Percentiles rank a stretch among this genome's conserved stretches.
Evolutionary conservation across 2,888 invertebrate species (phyloP).

Genomic region (Tiliacea citrago): DNA sequence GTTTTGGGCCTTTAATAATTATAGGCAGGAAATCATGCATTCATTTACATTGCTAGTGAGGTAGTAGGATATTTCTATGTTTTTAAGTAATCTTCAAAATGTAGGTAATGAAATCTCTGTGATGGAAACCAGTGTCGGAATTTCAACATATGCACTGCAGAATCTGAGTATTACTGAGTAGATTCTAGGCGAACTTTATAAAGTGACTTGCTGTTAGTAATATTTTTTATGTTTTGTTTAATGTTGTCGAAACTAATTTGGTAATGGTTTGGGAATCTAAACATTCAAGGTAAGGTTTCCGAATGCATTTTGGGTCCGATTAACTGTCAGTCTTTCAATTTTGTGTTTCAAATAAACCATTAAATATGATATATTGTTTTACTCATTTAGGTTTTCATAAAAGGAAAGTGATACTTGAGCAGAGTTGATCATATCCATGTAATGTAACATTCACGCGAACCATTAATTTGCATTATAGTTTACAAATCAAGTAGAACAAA

Average conservation of each 20-base stretch:
- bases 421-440: not conserved
- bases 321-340: conserved; percentile 88
- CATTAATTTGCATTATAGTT: not conserved
- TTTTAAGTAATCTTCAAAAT: conserved; percentile 84
- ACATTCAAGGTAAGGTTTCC: conserved; percentile 79
- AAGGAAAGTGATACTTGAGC: not conserved
- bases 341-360: conserved; percentile 90
- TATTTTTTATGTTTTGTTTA: conserved; percentile 88
- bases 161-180: conserved; percentile 89
- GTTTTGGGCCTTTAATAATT: conserved; percentile 81
- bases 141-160: conserved; percentile 83
- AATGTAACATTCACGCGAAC: not conserved
- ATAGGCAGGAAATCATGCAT: conserved; percentile 85
- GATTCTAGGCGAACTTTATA: conserved; percentile 84
- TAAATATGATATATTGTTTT: conserved; percentile 76
- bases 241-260: conserved; percentile 89
- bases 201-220: conserved; percentile 89
- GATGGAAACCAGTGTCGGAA: conserved; percentile 87
- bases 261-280: conserved; percentile 85
- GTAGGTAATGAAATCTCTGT: conserved; percentile 88
- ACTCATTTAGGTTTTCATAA: not conserved
- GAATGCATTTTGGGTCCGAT: conserved; percentile 86
- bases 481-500: not conserved
- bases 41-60: conserved; percentile 85
- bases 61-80: conserved; percentile 84